Base-by-base conservation (phyloP, 2,113 vertebrate species). In the Fulmarus glacialis region DNA sequence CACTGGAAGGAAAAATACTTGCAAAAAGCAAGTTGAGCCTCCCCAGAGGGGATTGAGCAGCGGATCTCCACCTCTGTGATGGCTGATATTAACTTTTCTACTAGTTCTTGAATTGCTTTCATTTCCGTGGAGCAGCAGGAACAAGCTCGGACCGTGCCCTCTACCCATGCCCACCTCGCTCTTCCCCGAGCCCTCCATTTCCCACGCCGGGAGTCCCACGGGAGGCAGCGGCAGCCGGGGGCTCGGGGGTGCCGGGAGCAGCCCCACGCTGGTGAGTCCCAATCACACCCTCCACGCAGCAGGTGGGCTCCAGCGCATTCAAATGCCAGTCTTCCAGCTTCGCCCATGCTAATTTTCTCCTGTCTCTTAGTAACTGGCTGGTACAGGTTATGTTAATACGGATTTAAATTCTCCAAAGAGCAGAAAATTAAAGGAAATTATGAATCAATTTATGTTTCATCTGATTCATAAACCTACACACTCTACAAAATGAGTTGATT, bases 401-500 rank as follows among this genome's bases (percentile, higher is more conserved):
- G 77, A 93, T 96, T 77, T 89, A 87, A 93, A 97, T 96, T 93
- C 81, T 97, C 93, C 83, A 82, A 97, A 97, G 91, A 97, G 64
- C 87, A 91, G 78, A 94, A 95, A 96, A 96, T 96, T 94, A 96
- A 96, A 92, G 91, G 77, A 94, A 96, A 96, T 96, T 96, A 93
- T 96, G 94, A 97, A 96, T 96, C 97, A 91, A 96, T 97, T 96
- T 96, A 91, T 7, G 2, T 97, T 96, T 87, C 80, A 82, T 81
- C 93, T 93, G 95, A 97, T 96, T 96, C 95, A 87, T 89, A 96
- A 96, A 96, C 94, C 91, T 94, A 95, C 92, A 96, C 94, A 87
- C 87, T 91, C 89, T 92, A 78, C 68, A 71, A 87, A 96, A 95
- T 85, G 66, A 93, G 91, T 85, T 97, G 89, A 96, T 96, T 95